Conservation (phyloP, 2,888 invertebrate genomes). For the Ormia ochracea region DNA sequence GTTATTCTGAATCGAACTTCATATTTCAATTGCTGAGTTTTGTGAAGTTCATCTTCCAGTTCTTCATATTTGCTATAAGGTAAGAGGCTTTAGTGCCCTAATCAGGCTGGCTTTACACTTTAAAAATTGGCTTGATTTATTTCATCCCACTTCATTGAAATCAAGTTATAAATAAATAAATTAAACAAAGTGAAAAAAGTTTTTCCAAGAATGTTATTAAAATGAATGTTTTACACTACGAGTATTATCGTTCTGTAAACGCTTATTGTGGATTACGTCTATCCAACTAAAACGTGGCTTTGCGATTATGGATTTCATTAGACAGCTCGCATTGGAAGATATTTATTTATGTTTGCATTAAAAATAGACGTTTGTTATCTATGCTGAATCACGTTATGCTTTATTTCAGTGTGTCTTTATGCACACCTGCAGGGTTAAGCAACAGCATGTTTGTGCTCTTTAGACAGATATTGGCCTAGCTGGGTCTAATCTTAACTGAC, state of each 20-base stretch:
- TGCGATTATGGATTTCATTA: not conserved
- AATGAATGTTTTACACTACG: no score
- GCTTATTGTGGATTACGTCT: constrained; percentile 22
- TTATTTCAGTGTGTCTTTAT: constrained; percentile 30
- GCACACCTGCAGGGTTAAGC: constrained; percentile 57
- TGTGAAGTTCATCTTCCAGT: no score
- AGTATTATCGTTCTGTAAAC: not conserved
- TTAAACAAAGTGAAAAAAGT: not conserved
- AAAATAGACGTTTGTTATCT: constrained; percentile 25
- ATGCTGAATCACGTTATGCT: constrained; percentile 43
- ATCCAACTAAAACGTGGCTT: constrained; percentile 24
- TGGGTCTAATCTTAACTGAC: constrained; percentile 9
- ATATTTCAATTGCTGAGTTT: no score
- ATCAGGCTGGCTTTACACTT: no score
- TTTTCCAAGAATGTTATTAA: not conserved
- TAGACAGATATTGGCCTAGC: constrained; percentile 8
- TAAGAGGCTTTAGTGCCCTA: no score
- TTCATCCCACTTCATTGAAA: no score
- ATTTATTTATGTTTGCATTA: constrained; percentile 8
- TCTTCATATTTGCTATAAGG: no score
- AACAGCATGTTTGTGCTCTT: constrained; percentile 39
- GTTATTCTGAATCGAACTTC: no score
- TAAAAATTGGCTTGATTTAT: no score
- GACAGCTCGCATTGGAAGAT: not conserved
- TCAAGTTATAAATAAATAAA: no score